These are phyloP conservation scores for Lysandra coridon DNA, from an alignment of 2,888 invertebrate species.

Conservation along the genomic window DNA sequence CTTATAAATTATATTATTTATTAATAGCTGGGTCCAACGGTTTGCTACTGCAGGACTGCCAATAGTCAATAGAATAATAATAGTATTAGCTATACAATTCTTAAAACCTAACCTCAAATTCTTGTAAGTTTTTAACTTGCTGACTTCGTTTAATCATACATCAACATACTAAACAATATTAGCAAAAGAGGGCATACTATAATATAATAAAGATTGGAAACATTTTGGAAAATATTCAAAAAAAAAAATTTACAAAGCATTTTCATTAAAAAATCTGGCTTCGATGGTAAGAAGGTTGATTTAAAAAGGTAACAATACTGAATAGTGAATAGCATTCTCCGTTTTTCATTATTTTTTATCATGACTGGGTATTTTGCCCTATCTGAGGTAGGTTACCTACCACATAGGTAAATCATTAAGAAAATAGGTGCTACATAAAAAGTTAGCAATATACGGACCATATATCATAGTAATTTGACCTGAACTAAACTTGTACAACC, in stretches of 20 bases:
- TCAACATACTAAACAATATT: background rate
- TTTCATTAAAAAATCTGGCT: too few species aligned
- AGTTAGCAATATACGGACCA: background rate
- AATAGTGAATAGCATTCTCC: background rate
- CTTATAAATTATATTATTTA: slow-evolving; percentile 17
- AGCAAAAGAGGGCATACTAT: background rate
- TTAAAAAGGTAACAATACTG: background rate
- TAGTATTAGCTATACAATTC: background rate
- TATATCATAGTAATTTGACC: slow-evolving; percentile 5
- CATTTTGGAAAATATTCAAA: too few species aligned
- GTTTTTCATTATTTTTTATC: background rate
- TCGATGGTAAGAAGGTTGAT: background rate
- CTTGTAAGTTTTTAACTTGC: background rate
- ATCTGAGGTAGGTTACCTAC: background rate
- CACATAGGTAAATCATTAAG: background rate
- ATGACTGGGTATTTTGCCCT: background rate
- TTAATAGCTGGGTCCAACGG: background rate
- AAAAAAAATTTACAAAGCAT: too few species aligned
- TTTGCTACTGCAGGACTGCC: background rate
- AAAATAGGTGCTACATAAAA: background rate
- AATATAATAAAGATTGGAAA: too few species aligned
- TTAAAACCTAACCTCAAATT: background rate
- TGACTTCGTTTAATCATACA: background rate
- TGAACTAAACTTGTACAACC: background rate
- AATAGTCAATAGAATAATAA: background rate